These are phyloP conservation scores for Gallinago media DNA, from an alignment of 2,113 vertebrate species.

Conservation along the genomic window DNA sequence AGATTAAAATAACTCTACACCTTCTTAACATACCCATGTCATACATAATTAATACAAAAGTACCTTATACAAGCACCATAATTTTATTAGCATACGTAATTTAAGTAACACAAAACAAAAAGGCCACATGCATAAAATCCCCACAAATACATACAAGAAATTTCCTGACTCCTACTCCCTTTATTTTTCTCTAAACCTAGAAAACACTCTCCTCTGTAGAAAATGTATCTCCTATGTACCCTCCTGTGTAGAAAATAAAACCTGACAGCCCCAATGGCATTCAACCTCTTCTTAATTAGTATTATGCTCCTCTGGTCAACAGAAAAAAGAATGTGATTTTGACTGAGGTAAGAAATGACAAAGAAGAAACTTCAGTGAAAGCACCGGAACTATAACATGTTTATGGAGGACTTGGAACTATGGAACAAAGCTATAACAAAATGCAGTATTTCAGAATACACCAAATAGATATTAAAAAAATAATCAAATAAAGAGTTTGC, in stretches of 20 bases:
- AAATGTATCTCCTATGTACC: too few relatives aligned
- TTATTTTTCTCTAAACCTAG: not conserved
- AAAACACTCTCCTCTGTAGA: not conserved
- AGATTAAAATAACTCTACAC: not conserved
- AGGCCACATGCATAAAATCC: not conserved
- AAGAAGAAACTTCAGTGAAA: not conserved
- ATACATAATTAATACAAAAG: not conserved
- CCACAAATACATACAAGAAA: not conserved
- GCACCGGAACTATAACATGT: not conserved
- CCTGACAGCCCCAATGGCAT: not conserved
- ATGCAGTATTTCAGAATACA: not conserved
- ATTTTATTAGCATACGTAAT: not conserved
- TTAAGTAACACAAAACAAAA: not conserved
- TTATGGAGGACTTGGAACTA: not conserved
- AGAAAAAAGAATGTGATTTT: not conserved
- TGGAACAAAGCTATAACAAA: not conserved
- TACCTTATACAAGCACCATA: not conserved
- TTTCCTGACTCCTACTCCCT: not conserved
- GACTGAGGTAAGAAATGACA: not conserved
- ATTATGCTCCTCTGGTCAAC: rapidly evolving
- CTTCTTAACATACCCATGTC: not conserved
- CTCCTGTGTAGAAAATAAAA: not conserved
- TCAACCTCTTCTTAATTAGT: not conserved
- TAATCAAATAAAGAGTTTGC: not conserved
- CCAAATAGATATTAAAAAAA: not conserved